Evolutionary conservation across 2,888 invertebrate species (phyloP), one percentile per base, ranked within the genome.

Genomic region (Chironomus tentans): DNA sequence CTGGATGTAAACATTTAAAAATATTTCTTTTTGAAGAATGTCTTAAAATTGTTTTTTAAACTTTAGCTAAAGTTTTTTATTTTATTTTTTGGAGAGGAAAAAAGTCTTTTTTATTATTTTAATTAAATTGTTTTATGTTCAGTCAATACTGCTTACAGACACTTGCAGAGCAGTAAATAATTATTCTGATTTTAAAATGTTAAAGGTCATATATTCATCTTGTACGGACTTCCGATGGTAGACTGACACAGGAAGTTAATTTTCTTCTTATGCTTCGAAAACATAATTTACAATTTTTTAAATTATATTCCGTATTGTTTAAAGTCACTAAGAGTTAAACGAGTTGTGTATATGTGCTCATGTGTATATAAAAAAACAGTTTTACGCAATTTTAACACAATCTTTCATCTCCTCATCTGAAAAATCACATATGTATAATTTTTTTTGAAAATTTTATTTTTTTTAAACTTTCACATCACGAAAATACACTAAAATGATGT

Each of bases 1-100:
- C 84, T 83, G 82, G 84, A 83, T 81, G 84, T 84, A 83, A 84
- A 84, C 84, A 84, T 84, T 82, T 74, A 74, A 74, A 47, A 68
- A 47, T 3, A 5, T 74, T 74, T 21, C 22, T 74, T 22, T 38
- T 38, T 38, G 38, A 38, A 38, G 38, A 38, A 38, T 38, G 38
- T 38, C 28, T 28, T 28, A 28, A 28, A 28, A 28, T 28, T 28
- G 3, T 28, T 28, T 38, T 38, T 18, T 24, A 18, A 65, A 12
- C 50, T n/a, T 56, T 50, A 50, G 22, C 24, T 24, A 13, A 56
- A 47, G 10, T 48, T 21, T 70, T 21, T 70, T 18, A 70, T 46
- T 15, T 18, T 46, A 6, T 46, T 15, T 48, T 47, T 70, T 18
- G 2, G 18, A 10, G 46, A 38, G 38, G 10, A 38, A 38, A 2